Base-by-base conservation (phyloP, 2,888 invertebrate species). In the Himalopsyche japonica region DNA sequence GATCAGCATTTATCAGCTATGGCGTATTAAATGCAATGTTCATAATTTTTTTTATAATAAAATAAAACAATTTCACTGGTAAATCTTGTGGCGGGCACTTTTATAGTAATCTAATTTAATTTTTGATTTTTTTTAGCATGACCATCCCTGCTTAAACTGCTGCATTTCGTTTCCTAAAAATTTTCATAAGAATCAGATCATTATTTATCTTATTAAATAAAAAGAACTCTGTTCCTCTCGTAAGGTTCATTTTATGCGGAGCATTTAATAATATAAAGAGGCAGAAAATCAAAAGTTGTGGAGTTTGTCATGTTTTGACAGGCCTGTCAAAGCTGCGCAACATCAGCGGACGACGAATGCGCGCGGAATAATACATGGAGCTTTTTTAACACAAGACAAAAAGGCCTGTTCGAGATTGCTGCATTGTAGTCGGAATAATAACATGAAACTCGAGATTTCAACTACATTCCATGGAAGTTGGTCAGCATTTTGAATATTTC, bases 231-330 rank as follows among this genome's bases (percentile, higher is more conserved):
- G 57, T 57, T 57, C 57, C 7, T 20, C 49, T n/a, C n/a, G 20
- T n/a, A 49, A 5, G n/a, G n/a, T n/a, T n/a, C n/a, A n/a, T 20
- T n/a, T n/a, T 20, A 49, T 49, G 20, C 57, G 20, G 57, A 57
- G 4, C 7, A 57, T 57, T 20, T 57, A 20, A 57, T 57, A 20
- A 20, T 57, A 57, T 57, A 57, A 7, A 20, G 57, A 57, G 57
- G 57, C 24, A 20, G 20, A 57, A 43, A 57, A 57, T 57, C 57
- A 57, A 57, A 57, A n/a, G 57, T 43, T 49, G 30, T 47, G 76
- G 30, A 49, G 49, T 81, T 49, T 84, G 84, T 84, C 81, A 34
- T 84, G 81, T 84, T 84, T 84, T 84, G 84, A 84, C 84, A 84
- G 84, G 81, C 64, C 43, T 43, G 84, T 84, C 84, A 84, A 78